Base-by-base conservation (phyloP, 2,797 vertebrate species). In the Cebuella pygmaea region DNA sequence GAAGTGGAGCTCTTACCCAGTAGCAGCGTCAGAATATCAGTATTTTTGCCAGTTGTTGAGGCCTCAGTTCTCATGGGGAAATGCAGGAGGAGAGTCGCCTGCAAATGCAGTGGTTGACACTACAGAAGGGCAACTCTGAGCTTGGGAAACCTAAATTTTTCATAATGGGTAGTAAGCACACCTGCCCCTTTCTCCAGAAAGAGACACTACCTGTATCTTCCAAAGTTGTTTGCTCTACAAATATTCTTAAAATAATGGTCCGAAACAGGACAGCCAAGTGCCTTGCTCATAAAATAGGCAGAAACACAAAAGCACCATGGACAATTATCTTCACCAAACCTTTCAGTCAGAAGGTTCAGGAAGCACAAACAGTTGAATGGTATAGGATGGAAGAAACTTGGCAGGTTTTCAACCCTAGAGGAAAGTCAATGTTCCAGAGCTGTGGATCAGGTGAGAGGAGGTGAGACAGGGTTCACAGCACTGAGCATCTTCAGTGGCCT, bases 51-150 rank as follows among this genome's bases (percentile, higher is more conserved):
- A 33, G 6, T n/a, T 52, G 20, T 17, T 55, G 7, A 44, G 59
- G 24, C 39, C 39, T 3, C 0, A 15, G 0, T 36, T 33, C 39
- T 44, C 39, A 27, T 0, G 24, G 15, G 13, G 30, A 0, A 5
- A 9, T n/a, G 27, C 17, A n/a, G 48, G 26, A 80, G 20, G 33
- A 15, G 1, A 20, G 24, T 4, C 2, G 0, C 7, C 8, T 67
- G 6, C 4, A 14, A 19, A 41, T 1, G 1, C 15, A 13, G 10
- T 3, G 30, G 6, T 41, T 70, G 36, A 0, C 36, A 36, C n/a
- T 13, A 41, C 3, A 72, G 44, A 44, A 59, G 72, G 81, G 72
- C 12, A 2, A 8, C n/a, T 41, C 57, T 20, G 33, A 61, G 27
- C n/a, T n/a, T 15, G n/a, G 22, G 14, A 26, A 85, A 57, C 15